Evolutionary conservation across 2,797 vertebrate species (phyloP).

Genomic region (Sebastes elongatus): DNA sequence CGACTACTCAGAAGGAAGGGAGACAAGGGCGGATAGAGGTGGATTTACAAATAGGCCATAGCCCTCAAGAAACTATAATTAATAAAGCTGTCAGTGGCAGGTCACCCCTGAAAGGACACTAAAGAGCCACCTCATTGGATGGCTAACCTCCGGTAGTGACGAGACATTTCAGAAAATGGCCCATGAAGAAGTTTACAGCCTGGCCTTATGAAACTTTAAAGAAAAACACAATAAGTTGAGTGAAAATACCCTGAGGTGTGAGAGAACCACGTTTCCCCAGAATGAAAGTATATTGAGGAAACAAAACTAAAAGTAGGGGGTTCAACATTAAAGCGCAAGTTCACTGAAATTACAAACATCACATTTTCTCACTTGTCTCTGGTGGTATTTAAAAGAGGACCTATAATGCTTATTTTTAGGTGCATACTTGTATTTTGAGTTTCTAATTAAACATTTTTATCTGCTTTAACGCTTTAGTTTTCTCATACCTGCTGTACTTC

Average conservation of each 20-base stretch:
- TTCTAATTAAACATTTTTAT: background rate
- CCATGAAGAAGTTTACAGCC: slow-evolving; percentile 1
- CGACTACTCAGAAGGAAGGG: slow-evolving; percentile 15
- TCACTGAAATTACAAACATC: background rate
- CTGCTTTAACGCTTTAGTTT: background rate
- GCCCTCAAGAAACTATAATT: slow-evolving; percentile 72
- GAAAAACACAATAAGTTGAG: background rate
- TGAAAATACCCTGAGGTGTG: background rate
- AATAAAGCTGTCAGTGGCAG: slow-evolving; percentile 71
- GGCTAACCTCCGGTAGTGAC: slow-evolving; percentile 31
- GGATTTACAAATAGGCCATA: slow-evolving; percentile 68
- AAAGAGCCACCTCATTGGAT: slow-evolving; percentile 41
- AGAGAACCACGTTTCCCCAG: background rate
- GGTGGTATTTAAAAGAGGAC: background rate
- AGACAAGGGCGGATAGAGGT: slow-evolving; percentile 70
- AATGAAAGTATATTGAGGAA: background rate
- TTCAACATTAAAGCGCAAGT: background rate
- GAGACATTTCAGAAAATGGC: slow-evolving; percentile 18
- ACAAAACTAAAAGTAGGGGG: background rate
- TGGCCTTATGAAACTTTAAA: background rate
- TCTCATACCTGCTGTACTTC: background rate
- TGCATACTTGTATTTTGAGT: background rate
- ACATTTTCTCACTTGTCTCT: background rate
- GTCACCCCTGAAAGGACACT: slow-evolving; percentile 58
- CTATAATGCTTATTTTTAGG: background rate